These are phyloP conservation scores for Pyrgus malvae DNA, from an alignment of 2,888 invertebrate genomes.

Conservation along the genomic window DNA sequence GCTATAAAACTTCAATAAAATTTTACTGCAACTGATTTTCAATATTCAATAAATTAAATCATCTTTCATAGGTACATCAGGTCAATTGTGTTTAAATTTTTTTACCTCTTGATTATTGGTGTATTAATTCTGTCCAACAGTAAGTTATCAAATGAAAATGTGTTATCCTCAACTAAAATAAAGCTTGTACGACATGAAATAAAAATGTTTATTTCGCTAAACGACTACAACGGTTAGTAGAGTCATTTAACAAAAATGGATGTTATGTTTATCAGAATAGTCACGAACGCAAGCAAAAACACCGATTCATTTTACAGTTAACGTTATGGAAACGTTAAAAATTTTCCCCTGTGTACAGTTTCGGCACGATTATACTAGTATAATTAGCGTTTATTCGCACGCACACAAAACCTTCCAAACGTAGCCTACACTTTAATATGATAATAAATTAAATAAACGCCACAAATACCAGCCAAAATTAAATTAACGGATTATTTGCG, in stretches of 20 bases:
- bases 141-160: too few relatives aligned
- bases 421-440: constrained; percentile 74
- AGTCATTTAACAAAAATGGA: constrained; percentile 25
- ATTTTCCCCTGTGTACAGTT: constrained; percentile 62
- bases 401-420: constrained; percentile 66
- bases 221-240: constrained; percentile 17
- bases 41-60: too few relatives aligned
- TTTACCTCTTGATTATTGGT: too few relatives aligned
- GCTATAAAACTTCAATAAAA: too few relatives aligned
- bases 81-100: too few relatives aligned
- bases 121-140: too few relatives aligned
- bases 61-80: too few relatives aligned
- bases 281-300: constrained; percentile 50
- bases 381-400: constrained; percentile 70
- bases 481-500: constrained; percentile 78
- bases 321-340: constrained; percentile 61
- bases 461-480: constrained; percentile 74
- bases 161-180: neutral
- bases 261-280: constrained; percentile 25
- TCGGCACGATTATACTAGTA: constrained; percentile 61
- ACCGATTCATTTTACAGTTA: constrained; percentile 51
- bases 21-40: too few relatives aligned
- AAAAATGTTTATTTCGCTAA: constrained; percentile 14
- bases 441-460: constrained; percentile 78
- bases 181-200: neutral